These are phyloP conservation scores for Anastrepha ludens DNA, from an alignment of 1,140 invertebrate species.

Conservation along the genomic window DNA sequence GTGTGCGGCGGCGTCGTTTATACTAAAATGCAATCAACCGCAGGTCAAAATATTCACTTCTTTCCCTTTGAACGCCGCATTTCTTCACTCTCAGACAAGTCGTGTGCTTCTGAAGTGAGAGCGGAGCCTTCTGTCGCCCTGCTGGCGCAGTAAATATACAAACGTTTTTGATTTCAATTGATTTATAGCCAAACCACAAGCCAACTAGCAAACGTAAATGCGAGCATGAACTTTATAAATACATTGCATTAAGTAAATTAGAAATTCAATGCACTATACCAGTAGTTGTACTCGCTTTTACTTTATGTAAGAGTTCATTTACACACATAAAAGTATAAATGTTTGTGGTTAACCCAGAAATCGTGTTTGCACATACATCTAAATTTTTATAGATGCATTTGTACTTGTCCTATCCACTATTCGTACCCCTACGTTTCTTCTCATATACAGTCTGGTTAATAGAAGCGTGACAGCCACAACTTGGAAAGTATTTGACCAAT, in stretches of 20 bases:
- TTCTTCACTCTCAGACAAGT: not conserved
- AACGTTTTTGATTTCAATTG: conserved; percentile 36
- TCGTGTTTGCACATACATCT: not conserved
- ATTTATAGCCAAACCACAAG: not conserved
- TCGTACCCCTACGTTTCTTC: too few relatives aligned
- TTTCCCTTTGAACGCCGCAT: not conserved
- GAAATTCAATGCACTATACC: not conserved
- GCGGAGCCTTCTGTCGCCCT: not conserved
- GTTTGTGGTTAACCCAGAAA: not conserved
- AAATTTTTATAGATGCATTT: not conserved
- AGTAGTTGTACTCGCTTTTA: not conserved
- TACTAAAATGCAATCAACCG: not conserved
- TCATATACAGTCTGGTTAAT: too few relatives aligned
- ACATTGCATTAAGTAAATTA: conserved; percentile 50
- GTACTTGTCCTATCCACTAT: too few relatives aligned
- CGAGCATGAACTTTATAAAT: conserved; percentile 9
- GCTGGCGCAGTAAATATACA: not conserved
- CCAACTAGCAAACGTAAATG: not conserved
- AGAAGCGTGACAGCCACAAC: too few relatives aligned
- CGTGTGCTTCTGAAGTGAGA: too few relatives aligned
- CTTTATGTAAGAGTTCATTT: not conserved
- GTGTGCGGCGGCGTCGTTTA: not conserved
- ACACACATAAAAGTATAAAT: not conserved
- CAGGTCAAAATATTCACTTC: not conserved
- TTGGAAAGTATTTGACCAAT: too few relatives aligned